Evolutionary conservation across 1,140 invertebrate genomes (phyloP), one percentile per base, ranked within the genome.

Genomic region (Chlorops oryzae): DNA sequence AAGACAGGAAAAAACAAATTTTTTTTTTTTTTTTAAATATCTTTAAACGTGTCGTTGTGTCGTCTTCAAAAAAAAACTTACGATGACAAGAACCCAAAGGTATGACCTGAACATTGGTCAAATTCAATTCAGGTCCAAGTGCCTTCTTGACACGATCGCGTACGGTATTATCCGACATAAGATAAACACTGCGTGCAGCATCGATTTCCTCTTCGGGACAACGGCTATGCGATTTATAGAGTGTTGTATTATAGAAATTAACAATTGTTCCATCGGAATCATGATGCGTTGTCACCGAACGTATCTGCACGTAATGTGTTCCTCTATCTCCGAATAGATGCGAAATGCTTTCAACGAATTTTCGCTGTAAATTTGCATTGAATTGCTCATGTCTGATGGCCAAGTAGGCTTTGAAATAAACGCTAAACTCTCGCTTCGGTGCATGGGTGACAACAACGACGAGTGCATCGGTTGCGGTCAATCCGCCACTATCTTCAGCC

Each of bases 381-480:
- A 96, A 89, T 2, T 77, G 72, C 4, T 87, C 78, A 63, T 84
- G 88, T 0, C 83, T 78, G 18, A 81, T 80, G 44, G 86, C 83
- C 54, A 96, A 65, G 2, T 81, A 87, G 76, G 94, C 86, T 41
- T 82, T 83, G 61, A 91, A 90, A 59, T 88, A 81, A 24, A 87
- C 78, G 66, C 80, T 76, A 70, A 85, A 69, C 60, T 78, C 59
- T 55, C 61, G 70, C 60, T 63, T 76, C 58, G 70, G 78, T 74
- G 40, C 75, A 63, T 44, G 80, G 70, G 5, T 80, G 1, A 92
- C 86, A 45, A 83, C 81, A 1, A 93, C 87, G 32, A 88, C 81
- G 3, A 93, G 72, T 39, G 85, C 86, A 73, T 92, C 89, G 35
- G 81, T 87, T 3, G 84, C 85, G 28, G 78, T 83, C 43, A 81